Percentiles rank a stretch among this genome's conserved stretches.
Conservation (phyloP, 2,797 vertebrate genomes). For the Enteromius paludinosus region DNA sequence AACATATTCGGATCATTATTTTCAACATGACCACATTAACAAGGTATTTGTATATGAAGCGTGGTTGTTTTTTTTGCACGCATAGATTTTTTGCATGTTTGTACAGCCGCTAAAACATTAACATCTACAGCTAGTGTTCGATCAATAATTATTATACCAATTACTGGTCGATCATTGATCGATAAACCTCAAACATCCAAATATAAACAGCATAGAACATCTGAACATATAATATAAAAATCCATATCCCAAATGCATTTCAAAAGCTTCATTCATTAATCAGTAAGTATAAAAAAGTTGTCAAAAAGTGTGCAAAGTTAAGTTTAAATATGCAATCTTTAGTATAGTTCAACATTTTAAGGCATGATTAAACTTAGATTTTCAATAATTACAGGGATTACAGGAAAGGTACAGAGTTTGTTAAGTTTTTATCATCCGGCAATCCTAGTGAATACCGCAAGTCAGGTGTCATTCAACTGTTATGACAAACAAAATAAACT, state of each 20-base stretch:
- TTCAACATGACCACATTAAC: not conserved
- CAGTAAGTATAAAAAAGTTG: not conserved
- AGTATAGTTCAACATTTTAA: too few relatives aligned
- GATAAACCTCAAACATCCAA: too few relatives aligned
- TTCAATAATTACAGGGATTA: not conserved
- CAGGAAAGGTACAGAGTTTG: not conserved
- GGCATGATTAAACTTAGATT: not conserved
- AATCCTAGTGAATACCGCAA: not conserved
- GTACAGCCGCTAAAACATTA: not conserved
- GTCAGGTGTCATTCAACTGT: constrained; percentile 34
- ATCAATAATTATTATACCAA: too few relatives aligned
- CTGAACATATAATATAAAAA: too few relatives aligned
- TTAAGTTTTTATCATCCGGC: constrained; percentile 8
- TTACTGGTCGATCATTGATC: too few relatives aligned
- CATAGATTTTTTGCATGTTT: not conserved
- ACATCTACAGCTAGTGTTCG: not conserved
- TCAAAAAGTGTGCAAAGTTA: not conserved
- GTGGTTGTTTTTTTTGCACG: not conserved
- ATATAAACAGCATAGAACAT: too few relatives aligned
- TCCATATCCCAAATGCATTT: too few relatives aligned
- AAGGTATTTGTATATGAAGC: not conserved
- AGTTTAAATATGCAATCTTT: constrained; percentile 24
- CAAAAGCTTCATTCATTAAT: not conserved
- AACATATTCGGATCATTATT: not conserved
- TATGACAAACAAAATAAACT: constrained; percentile 29